Conservation (phyloP, 2,797 vertebrate species). For the Capromys pilorides region DNA sequence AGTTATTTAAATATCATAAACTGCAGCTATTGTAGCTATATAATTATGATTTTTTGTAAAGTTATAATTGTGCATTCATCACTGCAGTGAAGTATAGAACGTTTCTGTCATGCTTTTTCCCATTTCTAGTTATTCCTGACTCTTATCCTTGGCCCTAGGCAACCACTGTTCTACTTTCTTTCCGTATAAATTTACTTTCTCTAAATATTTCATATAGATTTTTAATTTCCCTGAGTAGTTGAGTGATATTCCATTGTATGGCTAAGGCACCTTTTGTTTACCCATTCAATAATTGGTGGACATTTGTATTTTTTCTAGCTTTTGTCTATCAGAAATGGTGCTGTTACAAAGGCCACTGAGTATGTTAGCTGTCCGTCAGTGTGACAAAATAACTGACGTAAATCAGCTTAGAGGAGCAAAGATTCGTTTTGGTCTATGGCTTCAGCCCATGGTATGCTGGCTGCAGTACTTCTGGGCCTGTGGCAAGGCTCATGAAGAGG, state of each 20-base stretch:
- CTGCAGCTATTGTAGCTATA: neutral
- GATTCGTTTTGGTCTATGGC: neutral
- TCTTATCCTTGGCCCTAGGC: neutral
- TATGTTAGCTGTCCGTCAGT: neutral
- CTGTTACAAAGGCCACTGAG: neutral
- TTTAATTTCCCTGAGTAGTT: neutral
- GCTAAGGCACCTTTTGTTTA: neutral
- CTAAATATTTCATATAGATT: neutral
- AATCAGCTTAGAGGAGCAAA: neutral
- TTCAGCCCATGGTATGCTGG: neutral
- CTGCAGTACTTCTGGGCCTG: neutral
- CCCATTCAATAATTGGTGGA: neutral
- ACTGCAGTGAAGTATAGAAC: neutral
- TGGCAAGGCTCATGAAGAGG: neutral
- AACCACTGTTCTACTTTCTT: neutral
- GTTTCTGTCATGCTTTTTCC: neutral
- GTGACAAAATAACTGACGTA: neutral
- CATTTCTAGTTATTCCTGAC: neutral
- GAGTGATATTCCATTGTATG: neutral
- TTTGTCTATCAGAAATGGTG: neutral
- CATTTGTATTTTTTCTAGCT: neutral
- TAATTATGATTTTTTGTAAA: neutral
- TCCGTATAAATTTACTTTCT: conserved; percentile 20
- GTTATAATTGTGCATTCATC: neutral
- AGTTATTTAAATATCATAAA: conserved; percentile 15